Percentiles rank a stretch among this genome's conserved stretches.
phyloP scores from a whole-genome alignment of 1,140 invertebrate genomes.

The Mamestra configurata region DNA sequence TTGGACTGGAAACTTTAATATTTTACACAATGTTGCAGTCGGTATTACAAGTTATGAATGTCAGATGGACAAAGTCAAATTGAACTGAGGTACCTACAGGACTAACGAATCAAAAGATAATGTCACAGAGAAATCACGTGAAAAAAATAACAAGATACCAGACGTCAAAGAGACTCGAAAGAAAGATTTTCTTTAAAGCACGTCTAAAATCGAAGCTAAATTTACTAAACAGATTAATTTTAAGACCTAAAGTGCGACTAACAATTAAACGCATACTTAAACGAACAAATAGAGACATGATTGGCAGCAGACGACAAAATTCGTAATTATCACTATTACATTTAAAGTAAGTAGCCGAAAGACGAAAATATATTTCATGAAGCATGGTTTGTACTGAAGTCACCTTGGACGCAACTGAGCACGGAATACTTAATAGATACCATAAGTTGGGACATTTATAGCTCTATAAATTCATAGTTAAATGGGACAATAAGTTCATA shows the following conservation, averaged over 20 bases:
- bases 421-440: constrained; percentile 19
- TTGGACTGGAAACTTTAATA: constrained; percentile 10
- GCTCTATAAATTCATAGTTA: constrained; percentile 32
- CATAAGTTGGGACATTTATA: constrained; percentile 39
- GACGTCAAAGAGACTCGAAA: neutral
- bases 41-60: constrained; percentile 31
- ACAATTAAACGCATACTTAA: too few relatives aligned
- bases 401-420: constrained; percentile 27
- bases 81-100: neutral
- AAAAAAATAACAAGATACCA: neutral
- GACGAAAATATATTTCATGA: constrained; percentile 16
- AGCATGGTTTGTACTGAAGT: neutral
- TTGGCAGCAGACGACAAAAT: neutral
- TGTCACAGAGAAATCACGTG: neutral
- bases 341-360: constrained; percentile 17
- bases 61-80: neutral
- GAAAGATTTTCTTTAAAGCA: neutral
- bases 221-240: constrained; percentile 10
- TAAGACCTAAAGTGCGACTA: neutral
- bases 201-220: neutral
- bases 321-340: constrained; percentile 10
- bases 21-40: constrained; percentile 8
- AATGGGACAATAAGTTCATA: constrained; percentile 22
- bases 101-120: neutral
- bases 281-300: neutral